These are phyloP conservation scores for Acrossocheilus fasciatus DNA, from an alignment of 2,797 vertebrate genomes.

Conservation along the genomic window DNA sequence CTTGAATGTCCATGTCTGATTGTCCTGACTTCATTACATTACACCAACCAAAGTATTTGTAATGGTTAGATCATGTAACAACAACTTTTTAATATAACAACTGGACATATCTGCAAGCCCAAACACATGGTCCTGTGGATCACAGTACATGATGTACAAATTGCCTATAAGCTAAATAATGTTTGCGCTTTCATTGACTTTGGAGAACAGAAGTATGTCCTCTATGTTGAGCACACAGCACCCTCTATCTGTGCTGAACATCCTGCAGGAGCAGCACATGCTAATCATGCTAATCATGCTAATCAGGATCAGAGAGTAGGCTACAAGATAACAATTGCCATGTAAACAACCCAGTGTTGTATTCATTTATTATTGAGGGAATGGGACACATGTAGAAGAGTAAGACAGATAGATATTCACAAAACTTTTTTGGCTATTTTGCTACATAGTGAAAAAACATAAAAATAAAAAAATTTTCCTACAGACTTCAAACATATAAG, in stretches of 20 bases:
- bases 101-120: background rate
- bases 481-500: background rate
- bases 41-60: background rate
- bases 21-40: background rate
- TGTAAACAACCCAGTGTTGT: background rate
- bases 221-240: background rate
- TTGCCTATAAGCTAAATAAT: background rate
- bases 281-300: slow-evolving; percentile 14
- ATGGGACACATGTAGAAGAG: background rate
- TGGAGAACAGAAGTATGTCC: background rate
- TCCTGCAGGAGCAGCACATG: background rate
- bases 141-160: background rate
- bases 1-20: background rate
- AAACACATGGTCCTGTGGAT: background rate
- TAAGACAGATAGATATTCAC: background rate
- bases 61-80: background rate
- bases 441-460: background rate
- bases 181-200: background rate
- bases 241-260: background rate
- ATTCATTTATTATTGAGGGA: slow-evolving; percentile 38
- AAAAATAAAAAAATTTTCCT: background rate
- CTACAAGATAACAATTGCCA: background rate
- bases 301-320: background rate
- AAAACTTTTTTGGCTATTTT: background rate
- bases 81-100: background rate